These are phyloP conservation scores for Gobio gobio DNA, from an alignment of 2,113 vertebrate genomes.

Conservation along the genomic window DNA sequence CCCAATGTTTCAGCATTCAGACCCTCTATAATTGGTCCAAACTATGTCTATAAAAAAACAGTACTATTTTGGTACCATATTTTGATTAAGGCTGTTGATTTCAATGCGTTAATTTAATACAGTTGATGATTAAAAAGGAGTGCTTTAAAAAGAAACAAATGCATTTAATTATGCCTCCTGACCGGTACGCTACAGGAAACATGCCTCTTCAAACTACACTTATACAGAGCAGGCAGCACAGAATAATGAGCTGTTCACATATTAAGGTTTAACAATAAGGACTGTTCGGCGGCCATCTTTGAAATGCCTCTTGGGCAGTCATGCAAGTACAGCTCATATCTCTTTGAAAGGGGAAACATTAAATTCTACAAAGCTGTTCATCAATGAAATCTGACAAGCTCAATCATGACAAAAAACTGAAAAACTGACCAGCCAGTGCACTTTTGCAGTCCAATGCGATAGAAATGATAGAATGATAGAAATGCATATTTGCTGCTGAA, in stretches of 20 bases:
- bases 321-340: too few relatives aligned
- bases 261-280: background rate
- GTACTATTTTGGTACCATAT: background rate
- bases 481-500: too few relatives aligned
- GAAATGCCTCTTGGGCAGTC: too few relatives aligned
- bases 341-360: too few relatives aligned
- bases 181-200: background rate
- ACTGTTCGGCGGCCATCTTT: background rate
- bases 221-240: background rate
- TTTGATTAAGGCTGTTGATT: background rate
- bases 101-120: background rate
- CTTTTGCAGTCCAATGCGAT: too few relatives aligned
- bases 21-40: constrained; percentile 9
- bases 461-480: too few relatives aligned
- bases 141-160: background rate
- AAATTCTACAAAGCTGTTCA: too few relatives aligned
- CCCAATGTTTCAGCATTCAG: background rate
- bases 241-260: background rate
- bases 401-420: too few relatives aligned
- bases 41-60: background rate
- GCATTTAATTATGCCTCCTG: background rate
- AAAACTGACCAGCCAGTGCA: too few relatives aligned
- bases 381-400: too few relatives aligned
- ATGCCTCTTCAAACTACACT: background rate
- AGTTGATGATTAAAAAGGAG: background rate